Base-by-base conservation (phyloP, 2,113 vertebrate genomes). In the Caranx ignobilis region DNA sequence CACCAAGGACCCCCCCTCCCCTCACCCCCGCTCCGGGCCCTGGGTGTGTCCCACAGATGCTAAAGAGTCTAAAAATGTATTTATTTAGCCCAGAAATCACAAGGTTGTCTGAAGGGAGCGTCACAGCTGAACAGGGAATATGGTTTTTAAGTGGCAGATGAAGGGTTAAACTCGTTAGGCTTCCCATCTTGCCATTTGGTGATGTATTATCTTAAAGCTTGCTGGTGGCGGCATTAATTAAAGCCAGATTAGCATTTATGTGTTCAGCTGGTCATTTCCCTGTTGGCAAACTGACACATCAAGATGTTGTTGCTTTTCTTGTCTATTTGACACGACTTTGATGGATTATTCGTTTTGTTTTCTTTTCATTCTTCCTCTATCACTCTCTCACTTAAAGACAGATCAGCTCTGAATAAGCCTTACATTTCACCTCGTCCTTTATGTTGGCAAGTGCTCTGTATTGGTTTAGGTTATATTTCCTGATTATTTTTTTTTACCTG, bases 381-480 rank as follows among this genome's bases (percentile, higher is more conserved):
- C 34, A 6, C 39, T 41, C 8, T 41, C 8, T 8, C 39, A 7
- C 11, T 41, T 41, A 9, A 41, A 41, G 8, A 10, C 2, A 37
- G 37, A 9, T 41, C 11, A 26, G 39, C 13, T 45, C 11, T 65
- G 18, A 43, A 43, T 57, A 41, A 9, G 35, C 70, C 48, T 80
- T 70, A 35, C 13, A 6, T 56, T 57, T 26, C 63, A 71, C 37
- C 50, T 72, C 8, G n/a, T 83, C 35, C 75, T 6, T 60, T 47
- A 70, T 74, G 18, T 39, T n/a, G 52, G 71, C 26, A 37, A 69
- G 50, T 62, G n/a, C 52, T 66, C 26, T 54, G 9, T 61, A 32
- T 79, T 18, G 3, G n/a, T 54, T 50, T 26, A 70, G 50, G 50
- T 39, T 71, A 35, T 73, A 74, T 74, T 69, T 77, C 77, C 50